Evolutionary conservation across 2,888 invertebrate genomes (phyloP), one percentile per base, ranked within the genome.

Genomic region (Digitonthophagus gazella): DNA sequence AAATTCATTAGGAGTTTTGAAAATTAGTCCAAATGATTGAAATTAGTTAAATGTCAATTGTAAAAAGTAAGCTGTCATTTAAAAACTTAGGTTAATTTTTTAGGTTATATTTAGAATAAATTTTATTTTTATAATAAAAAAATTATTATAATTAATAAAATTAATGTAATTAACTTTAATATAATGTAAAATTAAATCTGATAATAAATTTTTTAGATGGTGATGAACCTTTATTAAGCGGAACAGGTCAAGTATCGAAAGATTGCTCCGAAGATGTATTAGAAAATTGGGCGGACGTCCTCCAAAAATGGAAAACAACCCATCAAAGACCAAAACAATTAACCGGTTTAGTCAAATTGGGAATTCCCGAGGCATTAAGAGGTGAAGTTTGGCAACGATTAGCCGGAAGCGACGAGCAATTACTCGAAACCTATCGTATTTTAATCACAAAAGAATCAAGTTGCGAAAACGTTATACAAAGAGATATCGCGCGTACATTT

Each of bases 311-410:
- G 89, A 85, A 85, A 76, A 79, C 84, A 20, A 85, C 85, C 0
- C 89, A 90, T 14, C 89, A 90, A 11, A 86, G 94, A n/a, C 97
- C 98, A 0, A 92, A 93, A 73, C 91, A 95, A 72, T 83, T 98
- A 65, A 85, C 89, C 1, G 85, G 90, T n/a, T 83, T 97, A 57
- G 93, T 97, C 0, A 89, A 90, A 58, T 86, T 90, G 72, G 98
- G 98, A 0, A 93, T 99, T 66, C 99, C 98, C 0, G 98, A 99
- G 82, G 96, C 98, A 0, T 85, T 99, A 28, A 88, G 99, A 56
- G 97, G 97, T 0, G 97, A 97, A 83, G 96, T 99, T 64, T 99
- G 99, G 99, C 96, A 97, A 81, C 88, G 98, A 69, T 85, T 99
- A 73, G 93, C 97, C 14, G 93, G 93, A 56, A 92, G 95, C 67